Conservation (phyloP, 2,113 vertebrate species). For the Echinops telfairi region DNA sequence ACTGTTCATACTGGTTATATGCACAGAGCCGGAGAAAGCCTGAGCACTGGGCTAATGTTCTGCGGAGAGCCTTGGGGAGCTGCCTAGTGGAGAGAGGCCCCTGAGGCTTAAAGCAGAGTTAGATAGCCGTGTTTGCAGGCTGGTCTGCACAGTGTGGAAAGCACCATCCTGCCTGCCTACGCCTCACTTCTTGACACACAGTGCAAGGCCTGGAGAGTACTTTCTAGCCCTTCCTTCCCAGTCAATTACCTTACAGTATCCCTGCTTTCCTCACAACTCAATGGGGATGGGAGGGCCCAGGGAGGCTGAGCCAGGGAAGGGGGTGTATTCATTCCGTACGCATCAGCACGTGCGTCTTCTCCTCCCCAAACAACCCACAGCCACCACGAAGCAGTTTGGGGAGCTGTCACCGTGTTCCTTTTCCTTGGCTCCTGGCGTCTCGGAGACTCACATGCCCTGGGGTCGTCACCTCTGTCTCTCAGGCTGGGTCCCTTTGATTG, state of each 20-base stretch:
- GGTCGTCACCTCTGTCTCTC: slow-evolving; percentile 20
- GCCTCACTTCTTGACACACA: neutral
- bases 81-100: neutral
- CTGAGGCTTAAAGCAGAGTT: neutral
- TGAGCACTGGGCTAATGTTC: neutral
- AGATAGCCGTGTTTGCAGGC: neutral
- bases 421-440: slow-evolving; percentile 15
- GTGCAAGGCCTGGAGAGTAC: neutral
- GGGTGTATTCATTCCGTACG: neutral
- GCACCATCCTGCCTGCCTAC: neutral
- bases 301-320: neutral
- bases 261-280: neutral
- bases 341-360: neutral
- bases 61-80: neutral
- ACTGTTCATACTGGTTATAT: neutral
- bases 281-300: neutral
- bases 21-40: neutral
- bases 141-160: neutral
- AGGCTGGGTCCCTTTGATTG: slow-evolving; percentile 44
- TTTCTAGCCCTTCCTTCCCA: slow-evolving; percentile 2
- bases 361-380: neutral
- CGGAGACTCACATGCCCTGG: neutral
- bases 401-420: neutral
- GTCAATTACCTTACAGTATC: neutral
- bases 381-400: neutral